phyloP scores from a whole-genome alignment of 2,113 vertebrate genomes.

The Rousettus leschenaultii region DNA sequence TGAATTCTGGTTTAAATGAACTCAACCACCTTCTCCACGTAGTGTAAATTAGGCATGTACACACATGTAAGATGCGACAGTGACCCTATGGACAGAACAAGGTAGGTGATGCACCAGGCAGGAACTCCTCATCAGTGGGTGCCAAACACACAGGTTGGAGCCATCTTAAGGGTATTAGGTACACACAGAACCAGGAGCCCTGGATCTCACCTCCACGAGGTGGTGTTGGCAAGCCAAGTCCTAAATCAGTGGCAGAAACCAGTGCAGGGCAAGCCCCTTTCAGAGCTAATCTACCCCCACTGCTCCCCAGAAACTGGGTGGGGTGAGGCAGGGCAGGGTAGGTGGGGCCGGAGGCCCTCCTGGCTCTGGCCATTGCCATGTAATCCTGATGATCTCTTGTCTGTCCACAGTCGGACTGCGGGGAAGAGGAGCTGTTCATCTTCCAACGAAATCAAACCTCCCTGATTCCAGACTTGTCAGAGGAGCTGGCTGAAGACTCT shows the following conservation, averaged over 20 bases:
- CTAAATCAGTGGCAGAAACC: not conserved
- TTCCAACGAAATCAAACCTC: constrained; percentile 80
- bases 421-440: constrained; percentile 80
- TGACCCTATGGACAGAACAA: no score
- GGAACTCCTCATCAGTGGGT: not conserved
- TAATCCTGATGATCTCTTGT: not conserved
- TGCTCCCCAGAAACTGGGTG: not conserved
- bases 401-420: constrained; percentile 81
- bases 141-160: not conserved
- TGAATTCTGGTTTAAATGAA: not conserved
- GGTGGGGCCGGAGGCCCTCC: not conserved
- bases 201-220: not conserved
- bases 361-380: rapidly evolving
- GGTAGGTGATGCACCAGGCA: not conserved
- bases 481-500: constrained; percentile 76
- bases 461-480: constrained; percentile 79
- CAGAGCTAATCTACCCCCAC: not conserved
- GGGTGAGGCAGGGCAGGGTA: no score
- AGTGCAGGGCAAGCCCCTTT: not conserved
- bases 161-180: not conserved
- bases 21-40: not conserved
- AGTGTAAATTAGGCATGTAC: not conserved
- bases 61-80: not conserved
- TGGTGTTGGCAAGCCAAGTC: not conserved
- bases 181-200: not conserved